Evolutionary conservation across 2,797 vertebrate species (phyloP), one percentile per base, ranked within the genome.

Genomic region (Chelonia mydas): DNA sequence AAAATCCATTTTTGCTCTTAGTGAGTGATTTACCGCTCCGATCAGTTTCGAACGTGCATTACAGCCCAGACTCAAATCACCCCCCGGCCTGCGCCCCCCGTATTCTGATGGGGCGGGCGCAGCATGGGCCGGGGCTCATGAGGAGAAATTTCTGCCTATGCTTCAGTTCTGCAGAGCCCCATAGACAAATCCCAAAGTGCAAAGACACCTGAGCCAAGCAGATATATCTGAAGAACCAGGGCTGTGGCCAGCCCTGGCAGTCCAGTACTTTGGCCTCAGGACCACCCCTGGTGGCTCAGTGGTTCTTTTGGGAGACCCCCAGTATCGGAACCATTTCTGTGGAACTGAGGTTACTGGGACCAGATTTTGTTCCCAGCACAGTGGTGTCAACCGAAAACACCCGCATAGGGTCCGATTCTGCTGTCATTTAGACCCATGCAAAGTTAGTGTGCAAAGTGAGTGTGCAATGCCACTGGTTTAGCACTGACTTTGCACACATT

Each of bases 1-100:
- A 89, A 92, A 92, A 92, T 88, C 83, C 91, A 89, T 92, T 92
- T 81, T 83, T 89, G 87, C 68, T 89, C 87, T 85, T 92, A 89
- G 68, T 65, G 2, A 27, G 65, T 89, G 91, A 92, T 92, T 92
- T 92, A 89, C 31, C 8, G 78, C 6, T 27, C 41, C 65, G 76
- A 82, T 83, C 81, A 65, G 61, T 78, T 81, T 83, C 37, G 47
- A 59, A 83, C 65, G 57, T 83, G 61, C 54, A 6, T 81, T 65
- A 54, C 49, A 11, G 65, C 82, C 25, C 15, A 49, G 59, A 49
- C 51, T 41, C 49, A 13, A 72, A 81, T 74, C 47, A 6, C 61
- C 78, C 72, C 51, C 51, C 15, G 3, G 41, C 41, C 41, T 5
- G 41, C 41, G 41, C 61, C 6, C 65, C 9, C 19, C 5, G 19